Evolutionary conservation across 2,888 invertebrate species (phyloP).

Genomic region (Thumatha senex): DNA sequence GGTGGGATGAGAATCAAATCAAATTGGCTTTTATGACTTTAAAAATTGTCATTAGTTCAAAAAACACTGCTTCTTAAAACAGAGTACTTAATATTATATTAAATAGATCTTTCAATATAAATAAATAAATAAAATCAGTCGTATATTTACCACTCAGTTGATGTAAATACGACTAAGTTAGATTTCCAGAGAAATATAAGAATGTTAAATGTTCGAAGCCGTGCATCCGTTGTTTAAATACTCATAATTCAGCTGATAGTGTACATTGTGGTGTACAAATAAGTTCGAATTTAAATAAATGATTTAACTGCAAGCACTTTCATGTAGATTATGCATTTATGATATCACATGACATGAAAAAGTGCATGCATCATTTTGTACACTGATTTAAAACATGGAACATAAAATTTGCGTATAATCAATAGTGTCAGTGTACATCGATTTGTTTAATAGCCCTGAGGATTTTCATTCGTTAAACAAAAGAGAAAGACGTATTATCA

Average conservation of each 20-base stretch:
- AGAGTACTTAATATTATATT: too few species aligned
- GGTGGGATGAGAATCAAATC: too few species aligned
- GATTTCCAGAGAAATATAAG: neutral
- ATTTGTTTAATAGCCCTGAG: too few species aligned
- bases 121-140: too few species aligned
- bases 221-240: neutral
- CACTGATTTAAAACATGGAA: constrained; percentile 15
- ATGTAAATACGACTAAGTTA: neutral
- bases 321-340: neutral
- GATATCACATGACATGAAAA: neutral
- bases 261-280: neutral
- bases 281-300: neutral
- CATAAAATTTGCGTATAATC: constrained; percentile 21
- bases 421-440: constrained; percentile 18
- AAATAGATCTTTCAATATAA: too few species aligned
- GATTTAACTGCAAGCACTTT: neutral
- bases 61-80: too few species aligned
- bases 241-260: neutral
- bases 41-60: too few species aligned
- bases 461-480: too few species aligned
- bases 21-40: too few species aligned
- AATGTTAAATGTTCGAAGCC: neutral
- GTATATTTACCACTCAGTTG: neutral
- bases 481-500: too few species aligned
- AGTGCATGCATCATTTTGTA: neutral